A percentile compares a stretch with the other conserved stretches of the same genome.
phyloP scores from a whole-genome alignment of 2,888 invertebrate genomes.

The Prionchulus punctatus region DNA sequence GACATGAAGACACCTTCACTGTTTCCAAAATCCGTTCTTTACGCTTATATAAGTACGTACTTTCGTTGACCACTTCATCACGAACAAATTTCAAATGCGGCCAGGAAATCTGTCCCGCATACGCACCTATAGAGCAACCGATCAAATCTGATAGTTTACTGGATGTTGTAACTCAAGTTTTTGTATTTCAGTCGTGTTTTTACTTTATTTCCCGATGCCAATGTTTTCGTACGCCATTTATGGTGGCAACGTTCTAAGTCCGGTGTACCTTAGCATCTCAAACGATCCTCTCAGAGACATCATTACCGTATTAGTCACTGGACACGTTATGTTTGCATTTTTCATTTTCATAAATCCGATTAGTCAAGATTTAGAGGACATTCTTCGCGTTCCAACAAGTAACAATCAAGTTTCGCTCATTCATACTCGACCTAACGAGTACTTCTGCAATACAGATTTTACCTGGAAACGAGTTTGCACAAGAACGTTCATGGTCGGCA shows the following conservation, averaged over 20 bases:
- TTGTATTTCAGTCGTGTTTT: background rate
- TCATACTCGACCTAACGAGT: no score
- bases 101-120: no score
- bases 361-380: constrained; percentile 26
- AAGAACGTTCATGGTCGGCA: constrained; percentile 19
- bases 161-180: no score
- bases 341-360: constrained; percentile 27
- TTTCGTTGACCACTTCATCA: background rate
- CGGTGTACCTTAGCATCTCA: constrained; percentile 22
- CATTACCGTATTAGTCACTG: constrained; percentile 28
- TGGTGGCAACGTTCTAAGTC: background rate
- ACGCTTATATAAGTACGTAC: background rate
- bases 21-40: constrained; percentile 50
- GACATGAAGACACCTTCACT: constrained; percentile 62
- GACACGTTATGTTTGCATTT: constrained; percentile 28
- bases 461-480: constrained; percentile 20
- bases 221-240: background rate
- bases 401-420: no score
- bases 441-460: constrained; percentile 17
- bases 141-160: no score
- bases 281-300: constrained; percentile 14
- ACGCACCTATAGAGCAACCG: no score
- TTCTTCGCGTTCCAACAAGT: constrained; percentile 13
- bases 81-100: no score
- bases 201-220: background rate